Evolutionary conservation across 2,797 vertebrate genomes (phyloP).

Genomic region (Ctenosaura bakeri): DNA sequence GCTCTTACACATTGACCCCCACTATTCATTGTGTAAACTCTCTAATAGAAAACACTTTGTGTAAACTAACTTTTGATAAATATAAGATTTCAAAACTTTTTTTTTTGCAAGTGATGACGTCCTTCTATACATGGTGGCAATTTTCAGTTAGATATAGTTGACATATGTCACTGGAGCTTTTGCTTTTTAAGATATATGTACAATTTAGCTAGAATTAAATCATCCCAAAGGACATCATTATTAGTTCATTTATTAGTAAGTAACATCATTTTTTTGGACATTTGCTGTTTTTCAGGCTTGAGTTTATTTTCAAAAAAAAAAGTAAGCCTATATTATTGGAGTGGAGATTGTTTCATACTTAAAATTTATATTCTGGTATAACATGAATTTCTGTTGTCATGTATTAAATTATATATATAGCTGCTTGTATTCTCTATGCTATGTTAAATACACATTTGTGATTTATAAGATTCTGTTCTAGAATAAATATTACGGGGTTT

Average conservation of each 20-base stretch:
- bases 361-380: slow-evolving; percentile 56
- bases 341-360: slow-evolving; percentile 33
- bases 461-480: slow-evolving; percentile 29
- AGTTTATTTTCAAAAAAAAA: slow-evolving; percentile 33
- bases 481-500: slow-evolving; percentile 39
- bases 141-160: slow-evolving; percentile 16
- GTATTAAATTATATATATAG: slow-evolving; percentile 51
- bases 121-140: slow-evolving; percentile 55
- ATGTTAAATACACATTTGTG: slow-evolving; percentile 37
- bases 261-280: background rate
- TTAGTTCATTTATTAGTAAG: slow-evolving; percentile 13
- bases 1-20: slow-evolving; percentile 27
- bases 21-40: background rate
- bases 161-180: slow-evolving; percentile 40
- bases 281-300: slow-evolving; percentile 34
- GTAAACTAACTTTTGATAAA: background rate
- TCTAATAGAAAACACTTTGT: background rate
- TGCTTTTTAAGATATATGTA: background rate
- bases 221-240: background rate
- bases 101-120: slow-evolving; percentile 16
- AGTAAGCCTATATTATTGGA: background rate
- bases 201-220: background rate
- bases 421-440: slow-evolving; percentile 56
- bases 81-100: background rate
- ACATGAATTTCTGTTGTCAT: slow-evolving; percentile 43